Evolutionary conservation across 2,888 invertebrate species (phyloP).

Genomic region (Aplocera efformata): DNA sequence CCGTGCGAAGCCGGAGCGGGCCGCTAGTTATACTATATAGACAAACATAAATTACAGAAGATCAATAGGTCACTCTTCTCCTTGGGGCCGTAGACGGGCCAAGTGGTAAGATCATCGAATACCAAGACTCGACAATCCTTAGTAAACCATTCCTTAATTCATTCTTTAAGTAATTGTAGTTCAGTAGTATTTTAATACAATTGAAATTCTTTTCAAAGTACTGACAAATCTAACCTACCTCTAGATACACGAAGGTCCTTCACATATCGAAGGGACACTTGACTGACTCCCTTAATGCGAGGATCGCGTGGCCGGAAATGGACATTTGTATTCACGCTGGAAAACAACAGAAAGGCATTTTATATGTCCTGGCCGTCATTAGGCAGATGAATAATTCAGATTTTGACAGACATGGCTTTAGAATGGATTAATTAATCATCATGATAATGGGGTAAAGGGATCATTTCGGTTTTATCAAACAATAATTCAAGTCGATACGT

Average conservation of each 20-base stretch:
- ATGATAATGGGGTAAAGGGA: slow-evolving; percentile 2
- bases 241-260: slow-evolving; percentile 24
- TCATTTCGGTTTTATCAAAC: neutral
- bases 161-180: too few species aligned
- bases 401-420: slow-evolving; percentile 42
- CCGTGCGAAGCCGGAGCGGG: too few species aligned
- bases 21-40: too few species aligned
- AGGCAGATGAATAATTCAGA: slow-evolving; percentile 62
- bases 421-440: slow-evolving; percentile 43
- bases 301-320: slow-evolving; percentile 74
- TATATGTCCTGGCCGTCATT: slow-evolving; percentile 62
- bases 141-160: too few species aligned
- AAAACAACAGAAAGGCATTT: slow-evolving; percentile 60
- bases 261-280: slow-evolving; percentile 49
- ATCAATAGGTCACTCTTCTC: too few species aligned
- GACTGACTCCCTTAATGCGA: slow-evolving; percentile 69
- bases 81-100: too few species aligned
- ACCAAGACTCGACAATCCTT: too few species aligned
- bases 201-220: slow-evolving; percentile 3
- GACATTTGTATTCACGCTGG: slow-evolving; percentile 68
- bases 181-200: too few species aligned
- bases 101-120: too few species aligned
- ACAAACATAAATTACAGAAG: too few species aligned
- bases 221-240: slow-evolving; percentile 12
- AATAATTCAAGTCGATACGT: too few species aligned